phyloP scores from a whole-genome alignment of 1,140 invertebrate genomes.

The Dermatophagoides farinae region DNA sequence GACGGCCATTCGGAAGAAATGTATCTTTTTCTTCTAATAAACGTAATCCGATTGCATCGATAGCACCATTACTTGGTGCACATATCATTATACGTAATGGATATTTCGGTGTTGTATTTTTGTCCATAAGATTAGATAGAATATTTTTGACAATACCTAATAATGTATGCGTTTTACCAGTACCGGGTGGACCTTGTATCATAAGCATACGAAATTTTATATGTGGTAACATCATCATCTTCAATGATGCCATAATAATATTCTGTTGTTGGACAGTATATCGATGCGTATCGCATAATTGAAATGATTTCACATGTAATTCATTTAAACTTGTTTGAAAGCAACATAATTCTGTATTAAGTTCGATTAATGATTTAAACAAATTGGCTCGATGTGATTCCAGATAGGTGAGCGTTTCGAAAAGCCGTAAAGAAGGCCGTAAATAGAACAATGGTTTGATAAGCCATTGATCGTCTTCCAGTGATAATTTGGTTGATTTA shows the following conservation, averaged over 20 bases:
- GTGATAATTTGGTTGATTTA: too few species aligned
- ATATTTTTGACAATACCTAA: slow-evolving; percentile 40
- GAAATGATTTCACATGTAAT: background rate
- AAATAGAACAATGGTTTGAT: background rate
- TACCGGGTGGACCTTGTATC: slow-evolving; percentile 48
- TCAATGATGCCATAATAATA: background rate
- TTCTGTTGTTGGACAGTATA: background rate
- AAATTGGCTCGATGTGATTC: background rate
- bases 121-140: slow-evolving; percentile 7
- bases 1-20: background rate
- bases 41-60: slow-evolving; percentile 46
- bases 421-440: background rate
- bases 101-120: slow-evolving; percentile 14
- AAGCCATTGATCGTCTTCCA: background rate
- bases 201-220: slow-evolving; percentile 20
- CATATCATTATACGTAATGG: slow-evolving; percentile 42
- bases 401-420: background rate
- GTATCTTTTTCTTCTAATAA: background rate
- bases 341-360: background rate
- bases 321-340: background rate
- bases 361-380: background rate
- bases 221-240: background rate
- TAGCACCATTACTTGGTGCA: slow-evolving; percentile 58
- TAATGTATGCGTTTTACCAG: slow-evolving; percentile 48
- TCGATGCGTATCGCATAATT: background rate